Evolutionary conservation across 92 coral and sea anemone genomes (phyloP).

Genomic region (Zoanthus solanderi): DNA sequence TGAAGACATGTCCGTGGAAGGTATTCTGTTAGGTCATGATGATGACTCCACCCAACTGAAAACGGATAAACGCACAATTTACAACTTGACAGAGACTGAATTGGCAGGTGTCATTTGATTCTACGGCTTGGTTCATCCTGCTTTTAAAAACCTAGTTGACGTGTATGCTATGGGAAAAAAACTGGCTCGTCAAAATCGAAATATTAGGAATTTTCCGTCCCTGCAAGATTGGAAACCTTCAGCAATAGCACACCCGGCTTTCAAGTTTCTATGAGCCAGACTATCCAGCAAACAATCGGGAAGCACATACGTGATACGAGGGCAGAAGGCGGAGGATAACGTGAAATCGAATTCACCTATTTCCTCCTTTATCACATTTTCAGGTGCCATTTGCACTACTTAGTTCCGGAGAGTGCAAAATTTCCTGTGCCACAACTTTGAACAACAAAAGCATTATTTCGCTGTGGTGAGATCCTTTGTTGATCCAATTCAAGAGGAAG

Average conservation of each 20-base stretch:
- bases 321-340: neutral
- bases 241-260: neutral
- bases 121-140: neutral
- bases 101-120: neutral
- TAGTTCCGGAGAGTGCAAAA: neutral
- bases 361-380: neutral
- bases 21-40: neutral
- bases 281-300: neutral
- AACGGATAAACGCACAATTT: neutral
- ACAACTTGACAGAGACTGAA: neutral
- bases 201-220: neutral
- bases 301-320: neutral
- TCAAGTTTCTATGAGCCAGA: constrained; percentile 6
- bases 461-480: neutral
- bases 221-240: neutral
- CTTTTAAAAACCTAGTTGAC: neutral
- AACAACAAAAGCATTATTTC: neutral
- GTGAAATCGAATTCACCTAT: neutral
- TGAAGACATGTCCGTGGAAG: neutral
- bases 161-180: neutral
- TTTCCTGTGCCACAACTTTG: constrained; percentile 4
- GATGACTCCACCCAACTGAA: neutral
- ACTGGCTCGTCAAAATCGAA: neutral
- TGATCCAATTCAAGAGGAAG: neutral
- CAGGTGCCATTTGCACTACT: neutral